phyloP scores from a whole-genome alignment of 2,113 vertebrate genomes.

The Arenaria interpres region DNA sequence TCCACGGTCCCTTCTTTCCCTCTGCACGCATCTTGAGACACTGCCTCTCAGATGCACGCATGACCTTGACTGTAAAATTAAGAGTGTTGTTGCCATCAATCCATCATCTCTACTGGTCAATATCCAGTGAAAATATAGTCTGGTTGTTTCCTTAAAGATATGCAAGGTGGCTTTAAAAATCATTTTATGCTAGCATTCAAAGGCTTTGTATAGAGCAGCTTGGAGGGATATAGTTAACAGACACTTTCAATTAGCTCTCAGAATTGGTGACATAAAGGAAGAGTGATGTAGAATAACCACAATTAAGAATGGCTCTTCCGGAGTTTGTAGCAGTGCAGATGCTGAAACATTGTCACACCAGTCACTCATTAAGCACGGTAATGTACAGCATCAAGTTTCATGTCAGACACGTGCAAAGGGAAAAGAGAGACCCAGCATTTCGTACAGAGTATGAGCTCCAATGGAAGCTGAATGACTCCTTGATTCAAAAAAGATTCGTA shows the following conservation, averaged over 20 bases:
- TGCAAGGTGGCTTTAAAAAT: not conserved
- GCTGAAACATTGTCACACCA: not conserved
- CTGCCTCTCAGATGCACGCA: accelerated
- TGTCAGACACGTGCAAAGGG: not conserved
- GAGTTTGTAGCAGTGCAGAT: not conserved
- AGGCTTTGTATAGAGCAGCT: not conserved
- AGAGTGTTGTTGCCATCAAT: not conserved
- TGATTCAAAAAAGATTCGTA: not conserved
- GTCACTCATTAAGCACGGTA: not conserved
- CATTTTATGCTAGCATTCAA: not conserved
- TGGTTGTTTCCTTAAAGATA: not conserved
- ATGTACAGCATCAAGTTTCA: not conserved
- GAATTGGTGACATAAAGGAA: not conserved
- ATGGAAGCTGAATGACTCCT: not conserved
- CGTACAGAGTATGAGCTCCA: not conserved
- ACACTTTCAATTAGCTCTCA: not conserved
- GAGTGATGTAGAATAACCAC: not conserved
- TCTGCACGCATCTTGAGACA: accelerated
- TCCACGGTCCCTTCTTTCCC: accelerated
- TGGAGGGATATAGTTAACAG: not conserved
- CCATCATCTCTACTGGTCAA: not conserved
- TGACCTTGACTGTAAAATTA: not conserved
- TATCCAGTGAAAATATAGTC: not conserved
- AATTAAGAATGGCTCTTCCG: not conserved
- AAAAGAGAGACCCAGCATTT: not conserved